Percentiles rank a stretch among this genome's conserved stretches.
Evolutionary conservation across 2,113 vertebrate genomes (phyloP).

Genomic region (Brevimyrus niger): DNA sequence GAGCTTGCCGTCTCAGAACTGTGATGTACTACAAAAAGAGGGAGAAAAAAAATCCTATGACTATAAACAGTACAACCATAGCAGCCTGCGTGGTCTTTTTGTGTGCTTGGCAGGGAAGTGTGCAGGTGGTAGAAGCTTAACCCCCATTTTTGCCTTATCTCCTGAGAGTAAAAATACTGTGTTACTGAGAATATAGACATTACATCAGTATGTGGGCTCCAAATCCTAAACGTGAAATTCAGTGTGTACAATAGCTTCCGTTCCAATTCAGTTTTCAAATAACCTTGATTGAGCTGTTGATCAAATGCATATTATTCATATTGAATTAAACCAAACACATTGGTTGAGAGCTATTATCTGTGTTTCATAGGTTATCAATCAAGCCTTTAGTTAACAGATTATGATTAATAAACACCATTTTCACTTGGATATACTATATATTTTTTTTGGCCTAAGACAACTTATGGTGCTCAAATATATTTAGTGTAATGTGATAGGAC

Average conservation of each 20-base stretch:
- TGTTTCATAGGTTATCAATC: not conserved
- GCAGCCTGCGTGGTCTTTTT: not conserved
- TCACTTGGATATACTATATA: not conserved
- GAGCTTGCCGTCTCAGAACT: constrained; percentile 13
- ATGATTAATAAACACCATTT: not conserved
- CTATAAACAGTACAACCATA: not conserved
- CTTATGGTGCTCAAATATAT: not conserved
- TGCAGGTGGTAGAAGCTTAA: not conserved
- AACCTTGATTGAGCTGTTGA: not conserved
- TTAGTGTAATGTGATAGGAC: not conserved
- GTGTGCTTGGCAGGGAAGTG: not conserved
- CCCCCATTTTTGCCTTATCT: not conserved
- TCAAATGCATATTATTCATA: not conserved
- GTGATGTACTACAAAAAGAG: not conserved
- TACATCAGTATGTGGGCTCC: not conserved
- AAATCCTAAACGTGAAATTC: not conserved
- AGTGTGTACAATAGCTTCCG: not conserved
- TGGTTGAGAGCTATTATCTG: not conserved
- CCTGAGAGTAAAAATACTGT: not conserved
- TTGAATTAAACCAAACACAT: not conserved
- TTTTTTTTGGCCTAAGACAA: not conserved
- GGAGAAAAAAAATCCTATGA: not conserved
- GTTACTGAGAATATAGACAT: not conserved
- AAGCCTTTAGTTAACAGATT: not conserved
- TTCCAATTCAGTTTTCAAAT: not conserved